Evolutionary conservation across 2,797 vertebrate species (phyloP).

Genomic region (Cyprinella venusta): DNA sequence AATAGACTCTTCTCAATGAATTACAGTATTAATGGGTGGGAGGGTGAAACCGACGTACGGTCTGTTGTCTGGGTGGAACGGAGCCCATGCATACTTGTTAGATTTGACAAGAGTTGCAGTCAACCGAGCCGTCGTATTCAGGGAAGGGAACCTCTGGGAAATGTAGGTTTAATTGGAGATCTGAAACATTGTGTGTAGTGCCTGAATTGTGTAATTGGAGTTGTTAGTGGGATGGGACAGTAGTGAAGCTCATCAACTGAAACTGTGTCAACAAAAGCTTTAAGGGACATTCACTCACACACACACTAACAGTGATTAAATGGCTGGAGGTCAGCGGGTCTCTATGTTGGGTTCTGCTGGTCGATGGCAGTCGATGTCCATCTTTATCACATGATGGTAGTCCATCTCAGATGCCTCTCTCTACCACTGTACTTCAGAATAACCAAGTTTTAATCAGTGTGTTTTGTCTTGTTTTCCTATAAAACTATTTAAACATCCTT

Average conservation of each 20-base stretch:
- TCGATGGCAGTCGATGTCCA: background rate
- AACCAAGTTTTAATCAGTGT: background rate
- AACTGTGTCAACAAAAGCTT: background rate
- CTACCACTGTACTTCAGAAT: background rate
- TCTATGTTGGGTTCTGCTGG: background rate
- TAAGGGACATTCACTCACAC: background rate
- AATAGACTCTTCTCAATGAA: constrained; percentile 42
- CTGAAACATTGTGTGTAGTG: constrained; percentile 27
- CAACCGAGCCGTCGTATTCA: constrained; percentile 2
- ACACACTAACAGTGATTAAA: background rate
- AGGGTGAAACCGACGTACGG: constrained; percentile 1
- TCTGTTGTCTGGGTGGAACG: constrained; percentile 24
- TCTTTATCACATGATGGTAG: background rate
- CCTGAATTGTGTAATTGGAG: constrained; percentile 22
- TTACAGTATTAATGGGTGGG: constrained; percentile 44
- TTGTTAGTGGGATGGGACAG: constrained; percentile 15
- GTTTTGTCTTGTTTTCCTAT: background rate
- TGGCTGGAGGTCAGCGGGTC: background rate
- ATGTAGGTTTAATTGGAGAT: constrained; percentile 42
- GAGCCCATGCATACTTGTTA: constrained; percentile 35
- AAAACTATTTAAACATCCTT: background rate
- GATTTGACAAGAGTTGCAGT: constrained; percentile 39
- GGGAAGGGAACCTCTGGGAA: constrained; percentile 43
- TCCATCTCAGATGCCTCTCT: background rate
- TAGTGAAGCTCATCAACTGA: constrained; percentile 27